Evolutionary conservation across 2,797 vertebrate genomes (phyloP), one percentile per base, ranked within the genome.

Genomic region (Coendou prehensilis): DNA sequence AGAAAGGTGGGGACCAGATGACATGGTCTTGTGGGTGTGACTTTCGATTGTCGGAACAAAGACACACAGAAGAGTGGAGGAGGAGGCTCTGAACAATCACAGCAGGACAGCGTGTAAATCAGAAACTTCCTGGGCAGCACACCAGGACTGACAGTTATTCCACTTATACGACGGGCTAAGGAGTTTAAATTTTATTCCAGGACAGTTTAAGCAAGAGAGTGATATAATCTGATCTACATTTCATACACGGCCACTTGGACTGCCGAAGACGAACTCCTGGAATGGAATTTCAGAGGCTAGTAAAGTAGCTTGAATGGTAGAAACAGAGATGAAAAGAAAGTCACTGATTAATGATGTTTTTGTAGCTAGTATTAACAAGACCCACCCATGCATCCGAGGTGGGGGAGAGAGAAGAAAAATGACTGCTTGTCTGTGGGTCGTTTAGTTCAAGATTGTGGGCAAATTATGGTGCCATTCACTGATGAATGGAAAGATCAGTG

Each of bases 141-240:
- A 84, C 3, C 13, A 59, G 54, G 33, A 41, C 87, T 63, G 85
- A 56, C n/a, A 63, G 6, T 78, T 33, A 84, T 0, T 54, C 30
- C 13, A n/a, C 23, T 78, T 59, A 54, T 1, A 50, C 30, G 13
- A 59, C 47, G 54, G 3, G 20, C 17, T 56, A 54, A 83, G 52
- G 69, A 69, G 50, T 81, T 69, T 69, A 37, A 89, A 47, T 80
- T 90, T 81, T 57, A 81, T 64, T 71, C 45, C 41, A 56, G 4
- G 33, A 71, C 18, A 73, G 26, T 47, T 96, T 87, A 84, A 87
- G 47, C 57, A 54, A 50, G 14, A 88, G 45, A 52, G 7, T 45
- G 67, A 76, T 73, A 76, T 67, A 54, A 54, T 81, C 83, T 64
- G 37, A 80, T 57, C 85, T 95, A 56, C 81, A 67, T 94, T 90